Base-by-base conservation (phyloP, 2,797 vertebrate species). In the Taenioides sp. region DNA sequence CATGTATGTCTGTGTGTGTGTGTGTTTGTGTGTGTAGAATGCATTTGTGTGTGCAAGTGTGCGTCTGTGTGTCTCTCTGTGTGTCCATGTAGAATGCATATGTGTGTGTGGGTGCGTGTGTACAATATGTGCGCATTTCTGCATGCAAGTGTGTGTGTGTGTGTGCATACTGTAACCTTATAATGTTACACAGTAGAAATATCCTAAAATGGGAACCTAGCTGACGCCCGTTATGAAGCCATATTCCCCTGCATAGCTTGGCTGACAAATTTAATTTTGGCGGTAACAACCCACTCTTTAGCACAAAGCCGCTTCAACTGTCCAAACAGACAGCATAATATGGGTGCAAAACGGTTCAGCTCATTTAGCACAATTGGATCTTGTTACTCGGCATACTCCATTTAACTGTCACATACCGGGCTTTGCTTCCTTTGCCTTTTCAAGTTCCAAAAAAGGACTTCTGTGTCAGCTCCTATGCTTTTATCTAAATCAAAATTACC, bases 401-500 rank as follows among this genome's bases (percentile, higher is more conserved):
- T 20, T 14, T 55, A 63, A 60, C 67, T 80, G 67, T 73, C 61
- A 76, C 25, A 28, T 28, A 22, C 22, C 78, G 54, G 52, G 37
- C 63, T 61, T 59, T 71, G 28, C 2, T 40, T 73, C 71, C 72
- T 0, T 70, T 77, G 40, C 61, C 12, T 60, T 74, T 76, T 76
- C 47, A 47, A 83, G 66, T 12, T 23, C 61, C 2, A 17, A 52
- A 63, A 76, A 72, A 68, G 60, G 55, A 77, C 37, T 22, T 67
- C 18, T 71, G 75, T 73, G 77, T 83, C 73, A 79, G 61, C 49
- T 47, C 12, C 27, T 50, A 37, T 2, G 11, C 78, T 88, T 90
- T 90, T 63, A 86, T 87, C 74, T 67, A 52, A 83, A 82, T 84
- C 83, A 73, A 75, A 86, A 89, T 80, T 25, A 90, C 86, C 79